Base-by-base conservation (phyloP, 1,140 invertebrate species). In the Archegozetes longisetosus region DNA sequence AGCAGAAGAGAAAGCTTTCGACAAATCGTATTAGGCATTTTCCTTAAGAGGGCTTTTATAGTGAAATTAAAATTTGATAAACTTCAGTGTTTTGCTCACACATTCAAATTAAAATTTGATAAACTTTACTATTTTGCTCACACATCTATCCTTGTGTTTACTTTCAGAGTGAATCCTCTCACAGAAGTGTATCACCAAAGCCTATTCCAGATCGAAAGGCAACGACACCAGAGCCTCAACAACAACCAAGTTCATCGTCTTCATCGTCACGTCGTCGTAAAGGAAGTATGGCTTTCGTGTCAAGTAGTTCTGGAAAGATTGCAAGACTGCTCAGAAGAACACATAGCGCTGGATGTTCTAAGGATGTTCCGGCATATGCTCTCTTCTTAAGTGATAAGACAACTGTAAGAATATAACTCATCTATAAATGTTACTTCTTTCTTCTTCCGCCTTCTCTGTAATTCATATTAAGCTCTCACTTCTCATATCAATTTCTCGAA, bases 261-360 rank as follows among this genome's bases (percentile, higher is more conserved):
- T 53, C 12, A 27, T 3, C 58, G 53, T 3, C 40, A 48, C 14
- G 64, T 49, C 22, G 62, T 55, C 47, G 57, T 20, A 61, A 58
- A 40, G 47, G 27, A 29, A 22, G 24, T 23, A 32, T 63, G n/a
- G 56, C 58, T 23, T 53, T 58, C 1, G 66, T 66, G 24, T 64
- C 64, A 6, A 58, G 65, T 4, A 64, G 66, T 22, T 67, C 69
- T 46, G 64, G 65, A 14, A 64, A 64, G 23, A 64, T 73, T 20
- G 63, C 70, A 4, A 66, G 70, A 27, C 70, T 73, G 3, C 57
- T 74, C 27, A 60, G 72, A 27, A 59, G 73, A 20, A 74, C 72
- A 56, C 70, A 73, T 46, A 72, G 70, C 62, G 72, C 72, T 3
- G 72, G 72, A n/a, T 70, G 68, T 58, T 67, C 68, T 4, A 73